Base-by-base conservation (phyloP, 2,888 invertebrate genomes). In the Macrophya annulata region DNA sequence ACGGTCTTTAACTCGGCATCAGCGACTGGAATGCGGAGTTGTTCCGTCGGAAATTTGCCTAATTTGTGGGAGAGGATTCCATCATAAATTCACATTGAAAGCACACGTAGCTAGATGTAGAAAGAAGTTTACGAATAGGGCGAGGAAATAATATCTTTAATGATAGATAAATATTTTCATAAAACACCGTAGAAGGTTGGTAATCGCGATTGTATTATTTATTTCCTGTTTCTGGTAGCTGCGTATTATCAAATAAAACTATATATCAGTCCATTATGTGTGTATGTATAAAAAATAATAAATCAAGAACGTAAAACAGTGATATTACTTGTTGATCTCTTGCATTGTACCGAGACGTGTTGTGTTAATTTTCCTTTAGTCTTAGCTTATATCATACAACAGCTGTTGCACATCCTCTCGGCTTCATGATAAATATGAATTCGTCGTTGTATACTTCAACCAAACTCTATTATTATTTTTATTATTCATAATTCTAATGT, bases 1-100 rank as follows among this genome's bases (percentile, higher is more conserved):
- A 37, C 93, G 93, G 6, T 94, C 94, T 3, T 87, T 94, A 40
- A 93, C 92, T 51, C 92, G 94, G n/a, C 94, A 94, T 87, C 91
- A 93, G 59, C 91, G 94, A 45, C 92, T 94, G 48, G 94, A 94
- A 82, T 94, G 94, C 86, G 93, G 93, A 1, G 93, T 93, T 31
- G 85, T 91, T 12, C 94, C 94, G 0, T 90, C 91, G 85, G 94
- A 93, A 88, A 89, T 92, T 45, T 94, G 94, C 87, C 91, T 92
- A 0, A 91, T 93, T 12, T 94, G 94, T 87, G 91, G 91, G 12
- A 92, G 93, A 85, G 89, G 92, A 86, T 94, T 94, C 88, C 94
- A 93, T 84, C 94, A 94, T 86, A 93, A 92, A 87, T 93, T 94
- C 86, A 93, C 94, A 9, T 89, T 94, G 62, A 93, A 90, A 77